Base-by-base conservation (phyloP, 1,140 invertebrate species). In the Berghia stephanieae region DNA sequence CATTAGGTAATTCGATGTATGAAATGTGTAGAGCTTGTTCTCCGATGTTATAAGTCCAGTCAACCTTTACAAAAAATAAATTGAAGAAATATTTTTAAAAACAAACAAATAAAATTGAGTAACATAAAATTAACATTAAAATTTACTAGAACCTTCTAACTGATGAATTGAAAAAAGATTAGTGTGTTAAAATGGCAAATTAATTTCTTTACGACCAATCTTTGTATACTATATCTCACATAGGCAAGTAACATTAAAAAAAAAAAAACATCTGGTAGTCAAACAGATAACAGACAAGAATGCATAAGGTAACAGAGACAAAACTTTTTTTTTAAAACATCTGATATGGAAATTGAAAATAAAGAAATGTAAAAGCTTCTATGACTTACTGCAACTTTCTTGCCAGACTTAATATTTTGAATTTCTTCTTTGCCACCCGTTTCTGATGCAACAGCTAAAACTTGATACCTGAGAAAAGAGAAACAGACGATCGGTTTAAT, bases 21-120 rank as follows among this genome's bases (percentile, higher is more conserved):
- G 79, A 46, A 63, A 87, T 79, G 78, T 88, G 85, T 46, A 85
- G 83, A 42, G 94, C 91, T 81, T 92, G 90, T 91, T 97, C 95
- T 1, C 94, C 94, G 13, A 96, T 87, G 82, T 93, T 94, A 86
- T 93, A 95, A 46, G 87, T 91, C 94, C 95, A 96, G 85, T 95
- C 94, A 8, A 92, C 91, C 80, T 90, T 73, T 75, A 83, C 83
- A 36, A 78, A 63, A 78, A 18, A 57, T 24, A 24, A 49, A 71
- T 13, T 40, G 34, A 46, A 75, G 34, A 67, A 40, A 73, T 34
- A 78, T n/a, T 31, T 57, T n/a, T 57, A 27, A 57, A 57, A 57
- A 6, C 55, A 2, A 57, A 55, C 55, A 43, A 60, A 16, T 73
- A 43, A 73, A 49, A 49, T 2, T 13, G n/a, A 36, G 3, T 27